phyloP scores from a whole-genome alignment of 2,797 vertebrate genomes.

The Cercopithecus diana region DNA sequence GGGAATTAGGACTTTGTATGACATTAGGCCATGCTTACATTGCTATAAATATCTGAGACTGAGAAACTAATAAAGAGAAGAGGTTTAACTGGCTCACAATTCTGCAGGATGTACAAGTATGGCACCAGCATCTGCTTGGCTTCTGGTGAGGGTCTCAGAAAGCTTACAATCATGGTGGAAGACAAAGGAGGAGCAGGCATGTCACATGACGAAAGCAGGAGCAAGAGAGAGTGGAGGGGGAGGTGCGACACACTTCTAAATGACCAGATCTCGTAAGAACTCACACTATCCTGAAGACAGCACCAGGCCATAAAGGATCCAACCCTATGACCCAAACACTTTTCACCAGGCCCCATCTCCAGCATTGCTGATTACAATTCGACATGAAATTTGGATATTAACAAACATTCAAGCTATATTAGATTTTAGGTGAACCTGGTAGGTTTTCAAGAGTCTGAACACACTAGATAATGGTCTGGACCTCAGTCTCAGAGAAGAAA shows the following conservation, averaged over 20 bases:
- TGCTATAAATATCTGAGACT: background rate
- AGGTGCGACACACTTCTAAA: background rate
- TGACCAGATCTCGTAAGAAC: background rate
- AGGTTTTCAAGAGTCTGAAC: background rate
- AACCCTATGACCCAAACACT: background rate
- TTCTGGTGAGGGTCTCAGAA: background rate
- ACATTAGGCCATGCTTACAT: background rate
- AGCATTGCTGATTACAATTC: background rate
- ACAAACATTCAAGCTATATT: background rate
- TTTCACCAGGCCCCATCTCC: background rate
- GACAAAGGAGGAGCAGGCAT: background rate
- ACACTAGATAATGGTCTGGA: background rate
- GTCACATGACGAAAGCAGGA: background rate
- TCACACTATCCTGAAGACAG: background rate
- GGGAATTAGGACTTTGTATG: background rate
- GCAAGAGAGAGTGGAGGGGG: background rate
- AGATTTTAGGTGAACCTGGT: background rate
- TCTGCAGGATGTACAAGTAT: background rate
- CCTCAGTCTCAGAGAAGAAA: background rate
- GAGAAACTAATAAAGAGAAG: background rate
- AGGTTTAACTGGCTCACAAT: background rate
- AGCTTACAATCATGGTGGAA: background rate
- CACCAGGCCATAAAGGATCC: background rate
- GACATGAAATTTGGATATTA: background rate
- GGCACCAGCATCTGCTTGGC: background rate